Base-by-base conservation (phyloP, 2,888 invertebrate genomes). In the Fragum fragum region DNA sequence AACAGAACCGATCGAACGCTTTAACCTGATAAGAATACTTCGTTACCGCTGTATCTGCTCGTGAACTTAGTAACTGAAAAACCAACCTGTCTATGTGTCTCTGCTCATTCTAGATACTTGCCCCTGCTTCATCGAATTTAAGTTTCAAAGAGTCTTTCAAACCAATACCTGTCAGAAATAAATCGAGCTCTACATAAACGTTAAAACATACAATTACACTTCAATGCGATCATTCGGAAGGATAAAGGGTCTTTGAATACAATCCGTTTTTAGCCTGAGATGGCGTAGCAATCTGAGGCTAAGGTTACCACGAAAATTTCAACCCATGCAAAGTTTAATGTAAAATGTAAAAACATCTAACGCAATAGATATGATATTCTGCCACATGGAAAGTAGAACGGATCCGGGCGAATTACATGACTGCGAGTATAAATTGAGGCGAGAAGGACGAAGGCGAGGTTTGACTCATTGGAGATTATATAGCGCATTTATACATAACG, bases 131-230 rank as follows among this genome's bases (percentile, higher is more conserved):
- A 9, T n/a, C 28, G 26, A 39, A 59, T 32, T 28, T 39, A 2
- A 29, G 57, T 39, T 59, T 52, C 36, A 73, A 42, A 2, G 57
- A 36, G n/a, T 73, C 11, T 26, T 73, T 73, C 32, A 73, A 21
- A 59, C 73, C 73, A 73, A 59, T 39, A 59, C 73, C 59, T 59
- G 59, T 36, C n/a, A 36, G 6, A 23, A 39, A 7, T n/a, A 36
- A 3, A 16, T 2, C 18, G 29, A 14, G 6, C 6, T 23, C 29
- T 23, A 66, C 11, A 39, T 23, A 66, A 5, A 29, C 6, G 18
- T 23, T 32, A 36, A 11, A 63, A 29, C n/a, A 18, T 32, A n/a
- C 36, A 66, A 16, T 42, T 21, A 39, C 66, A 66, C 18, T 42
- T 36, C 9, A 66, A 66, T 39, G 66, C 66, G 1, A 66, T 66